Evolutionary conservation across 2,888 invertebrate genomes (phyloP).

Genomic region (Alsophila aescularia): DNA sequence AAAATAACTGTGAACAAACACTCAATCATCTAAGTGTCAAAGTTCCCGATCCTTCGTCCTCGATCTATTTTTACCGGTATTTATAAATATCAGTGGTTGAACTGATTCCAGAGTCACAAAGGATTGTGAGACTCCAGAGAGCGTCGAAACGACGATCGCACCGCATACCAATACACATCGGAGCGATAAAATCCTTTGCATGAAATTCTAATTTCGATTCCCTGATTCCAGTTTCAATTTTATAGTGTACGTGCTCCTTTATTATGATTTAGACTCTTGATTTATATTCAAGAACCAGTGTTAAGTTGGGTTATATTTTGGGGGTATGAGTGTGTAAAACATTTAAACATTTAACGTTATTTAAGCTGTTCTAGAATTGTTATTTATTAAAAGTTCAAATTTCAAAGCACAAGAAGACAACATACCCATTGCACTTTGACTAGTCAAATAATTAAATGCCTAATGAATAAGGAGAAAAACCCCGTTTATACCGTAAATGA

Average conservation of each 20-base stretch:
- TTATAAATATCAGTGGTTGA: conserved; percentile 53
- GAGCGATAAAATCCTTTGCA: conserved; percentile 50
- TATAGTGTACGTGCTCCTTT: conserved; percentile 28
- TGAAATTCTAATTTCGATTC: conserved; percentile 54
- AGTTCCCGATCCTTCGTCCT: conserved; percentile 33
- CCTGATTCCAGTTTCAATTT: conserved; percentile 32
- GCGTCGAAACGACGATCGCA: conserved; percentile 33
- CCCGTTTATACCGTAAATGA: too few species aligned
- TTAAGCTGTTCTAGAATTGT: too few species aligned
- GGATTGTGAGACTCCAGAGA: conserved; percentile 25
- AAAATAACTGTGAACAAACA: conserved; percentile 28
- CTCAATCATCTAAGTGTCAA: conserved; percentile 35
- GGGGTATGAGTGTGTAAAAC: too few species aligned
- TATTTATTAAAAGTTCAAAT: too few species aligned
- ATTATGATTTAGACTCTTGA: conserved; percentile 18
- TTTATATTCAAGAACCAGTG: conserved; percentile 13
- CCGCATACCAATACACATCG: conserved; percentile 54
- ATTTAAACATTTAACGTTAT: too few species aligned
- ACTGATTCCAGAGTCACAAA: conserved; percentile 49
- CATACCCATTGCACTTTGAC: too few species aligned
- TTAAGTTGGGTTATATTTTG: not conserved
- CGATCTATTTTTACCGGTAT: conserved; percentile 40
- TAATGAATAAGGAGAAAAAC: too few species aligned
- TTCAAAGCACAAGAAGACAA: too few species aligned
- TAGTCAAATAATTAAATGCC: too few species aligned